A percentile compares a stretch with the other conserved stretches of the same genome.
phyloP scores from a whole-genome alignment of 2,113 vertebrate genomes.

The Nanger granti region DNA sequence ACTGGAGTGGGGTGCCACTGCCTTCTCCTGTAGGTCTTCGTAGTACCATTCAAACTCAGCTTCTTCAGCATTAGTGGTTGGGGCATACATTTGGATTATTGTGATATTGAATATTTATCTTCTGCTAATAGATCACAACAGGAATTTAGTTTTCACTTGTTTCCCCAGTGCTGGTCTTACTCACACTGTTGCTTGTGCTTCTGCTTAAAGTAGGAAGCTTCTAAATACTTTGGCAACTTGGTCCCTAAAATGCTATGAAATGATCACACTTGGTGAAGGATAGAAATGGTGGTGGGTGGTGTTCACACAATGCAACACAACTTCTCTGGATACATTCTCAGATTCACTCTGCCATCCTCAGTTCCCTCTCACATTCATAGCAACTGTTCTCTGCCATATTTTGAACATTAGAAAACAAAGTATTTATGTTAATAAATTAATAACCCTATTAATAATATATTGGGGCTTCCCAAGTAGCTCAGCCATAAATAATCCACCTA shows the following conservation, averaged over 20 bases:
- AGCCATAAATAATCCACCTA: not conserved
- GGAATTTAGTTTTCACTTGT: not conserved
- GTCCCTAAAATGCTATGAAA: not conserved
- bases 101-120: not conserved
- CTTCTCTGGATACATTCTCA: not conserved
- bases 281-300: not conserved
- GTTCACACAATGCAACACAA: rapidly evolving
- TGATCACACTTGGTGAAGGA: not conserved
- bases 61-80: not conserved
- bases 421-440: not conserved
- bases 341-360: not conserved
- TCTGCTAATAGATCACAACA: not conserved
- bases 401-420: not conserved
- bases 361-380: not conserved
- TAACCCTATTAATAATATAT: not conserved
- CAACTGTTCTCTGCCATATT: no score
- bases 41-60: not conserved
- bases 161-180: not conserved
- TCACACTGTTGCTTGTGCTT: not conserved
- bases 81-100: not conserved
- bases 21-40: not conserved
- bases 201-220: not conserved
- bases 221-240: not conserved
- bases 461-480: not conserved
- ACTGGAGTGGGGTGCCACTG: no score